Conservation (phyloP, 1,140 invertebrate genomes). For the Formica exsecta region DNA sequence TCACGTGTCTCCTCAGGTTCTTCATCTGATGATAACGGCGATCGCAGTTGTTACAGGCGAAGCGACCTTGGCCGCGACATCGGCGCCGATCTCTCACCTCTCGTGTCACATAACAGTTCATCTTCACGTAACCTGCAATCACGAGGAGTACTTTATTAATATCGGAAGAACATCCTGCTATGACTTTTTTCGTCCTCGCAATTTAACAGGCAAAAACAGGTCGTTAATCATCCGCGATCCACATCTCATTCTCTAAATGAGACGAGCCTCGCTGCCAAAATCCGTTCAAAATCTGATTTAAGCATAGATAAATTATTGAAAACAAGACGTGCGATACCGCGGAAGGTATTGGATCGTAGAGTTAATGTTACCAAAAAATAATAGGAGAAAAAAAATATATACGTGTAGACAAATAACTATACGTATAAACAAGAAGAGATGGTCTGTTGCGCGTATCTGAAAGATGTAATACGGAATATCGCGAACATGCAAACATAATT, state of each 20-base stretch:
- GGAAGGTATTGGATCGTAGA: background rate
- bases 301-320: background rate
- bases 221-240: slow-evolving; percentile 19
- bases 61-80: slow-evolving; percentile 81
- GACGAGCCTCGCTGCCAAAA: background rate
- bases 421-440: slow-evolving; percentile 1
- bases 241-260: background rate
- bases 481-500: slow-evolving; percentile 32
- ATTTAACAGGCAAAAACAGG: background rate
- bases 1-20: slow-evolving; percentile 81
- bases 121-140: slow-evolving; percentile 74
- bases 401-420: background rate
- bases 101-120: slow-evolving; percentile 53
- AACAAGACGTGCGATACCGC: background rate
- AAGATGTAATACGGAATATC: background rate
- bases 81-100: slow-evolving; percentile 68
- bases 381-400: background rate
- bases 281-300: background rate
- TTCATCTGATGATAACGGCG: slow-evolving; percentile 84
- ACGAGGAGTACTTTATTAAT: slow-evolving; percentile 62
- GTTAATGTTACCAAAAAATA: background rate
- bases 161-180: background rate
- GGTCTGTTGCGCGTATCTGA: background rate
- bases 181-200: background rate
- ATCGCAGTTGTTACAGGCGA: slow-evolving; percentile 82